These are phyloP conservation scores for Melanargia galathea DNA, from an alignment of 2,888 invertebrate genomes.

Conservation along the genomic window DNA sequence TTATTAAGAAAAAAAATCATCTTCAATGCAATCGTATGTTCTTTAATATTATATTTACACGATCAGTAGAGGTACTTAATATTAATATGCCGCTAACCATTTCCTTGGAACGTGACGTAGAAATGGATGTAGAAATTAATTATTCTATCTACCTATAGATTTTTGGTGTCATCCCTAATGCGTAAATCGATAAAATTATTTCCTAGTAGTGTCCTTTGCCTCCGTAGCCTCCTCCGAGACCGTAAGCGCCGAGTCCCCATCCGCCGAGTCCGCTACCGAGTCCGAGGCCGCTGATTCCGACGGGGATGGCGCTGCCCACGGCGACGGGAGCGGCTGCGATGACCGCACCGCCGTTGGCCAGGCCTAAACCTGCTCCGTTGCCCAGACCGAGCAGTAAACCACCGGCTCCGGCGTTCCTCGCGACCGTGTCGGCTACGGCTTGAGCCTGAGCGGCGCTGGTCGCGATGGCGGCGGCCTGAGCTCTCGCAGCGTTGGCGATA, in stretches of 20 bases:
- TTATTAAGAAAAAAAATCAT: conserved; percentile 26
- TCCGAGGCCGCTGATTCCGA: conserved; percentile 21
- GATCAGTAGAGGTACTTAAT: conserved; percentile 57
- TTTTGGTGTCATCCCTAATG: conserved; percentile 22
- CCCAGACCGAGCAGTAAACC: conserved; percentile 63
- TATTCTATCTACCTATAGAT: conserved; percentile 49
- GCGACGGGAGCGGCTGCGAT: conserved; percentile 40
- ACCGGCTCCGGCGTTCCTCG: conserved; percentile 66
- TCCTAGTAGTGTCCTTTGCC: conserved; percentile 40
- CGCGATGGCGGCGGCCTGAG: conserved; percentile 63
- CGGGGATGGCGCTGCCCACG: conserved; percentile 21
- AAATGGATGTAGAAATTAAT: conserved; percentile 72
- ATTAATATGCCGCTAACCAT: conserved; percentile 71
- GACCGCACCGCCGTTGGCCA: conserved; percentile 45
- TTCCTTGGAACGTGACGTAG: conserved; percentile 55
- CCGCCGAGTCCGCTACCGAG: conserved; percentile 3
- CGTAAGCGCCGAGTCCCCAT: conserved; percentile 37
- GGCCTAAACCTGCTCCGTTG: conserved; percentile 46
- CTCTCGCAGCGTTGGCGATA: conserved; percentile 66
- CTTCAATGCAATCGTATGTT: conserved; percentile 42
- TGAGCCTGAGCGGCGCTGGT: conserved; percentile 66
- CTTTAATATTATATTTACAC: conserved; percentile 48
- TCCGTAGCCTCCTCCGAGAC: conserved; percentile 39
- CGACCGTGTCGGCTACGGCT: conserved; percentile 64
- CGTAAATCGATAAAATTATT: conserved; percentile 32